Base-by-base conservation (phyloP, 1,140 invertebrate species). In the Berghia stephanieae region DNA sequence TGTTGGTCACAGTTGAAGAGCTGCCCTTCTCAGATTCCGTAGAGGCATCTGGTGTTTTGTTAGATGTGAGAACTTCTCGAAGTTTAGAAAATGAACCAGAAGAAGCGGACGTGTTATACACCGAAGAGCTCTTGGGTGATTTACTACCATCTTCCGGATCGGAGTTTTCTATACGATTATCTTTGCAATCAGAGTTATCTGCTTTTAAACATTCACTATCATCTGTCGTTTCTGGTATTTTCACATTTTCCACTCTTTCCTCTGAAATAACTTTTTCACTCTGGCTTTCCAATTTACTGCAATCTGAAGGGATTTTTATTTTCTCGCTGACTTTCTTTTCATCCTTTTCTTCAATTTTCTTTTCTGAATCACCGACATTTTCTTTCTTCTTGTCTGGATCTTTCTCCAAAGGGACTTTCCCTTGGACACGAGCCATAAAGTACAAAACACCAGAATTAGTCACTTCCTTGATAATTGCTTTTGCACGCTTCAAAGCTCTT, bases 401-500 rank as follows among this genome's bases (percentile, higher is more conserved):
- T 43, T 27, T 67, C n/a, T 73, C 43, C 36, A 81, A 55, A 34
- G 80, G 80, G 16, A 81, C 81, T 57, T 78, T 80, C 0, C 78
- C 78, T 43, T 76, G 63, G 24, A 82, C 78, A 44, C 55, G 63
- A 16, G 81, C 81, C 52, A 68, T 71, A 44, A 82, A 82, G 36
- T 46, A 68, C 42, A 71, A 70, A 13, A 21, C 68, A 6, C 77
- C 77, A 6, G 78, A 49, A 16, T 70, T 75, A 21, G 52, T 67
- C 0, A 73, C 77, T n/a, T 79, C 78, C 42, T 68, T 75, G 60
- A 82, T 82, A 13, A 80, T 69, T n/a, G 63, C 72, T 63, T 77
- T 80, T n/a, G 81, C 81, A 63, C 73, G 63, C 24, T 73, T 79
- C 42, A 82, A 55, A 8, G 81, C 81, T 36, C 77, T 44, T 34